These are phyloP conservation scores for Virgularia gustaviana DNA, from an alignment of 92 coral and sea anemone genomes.

Conservation along the genomic window DNA sequence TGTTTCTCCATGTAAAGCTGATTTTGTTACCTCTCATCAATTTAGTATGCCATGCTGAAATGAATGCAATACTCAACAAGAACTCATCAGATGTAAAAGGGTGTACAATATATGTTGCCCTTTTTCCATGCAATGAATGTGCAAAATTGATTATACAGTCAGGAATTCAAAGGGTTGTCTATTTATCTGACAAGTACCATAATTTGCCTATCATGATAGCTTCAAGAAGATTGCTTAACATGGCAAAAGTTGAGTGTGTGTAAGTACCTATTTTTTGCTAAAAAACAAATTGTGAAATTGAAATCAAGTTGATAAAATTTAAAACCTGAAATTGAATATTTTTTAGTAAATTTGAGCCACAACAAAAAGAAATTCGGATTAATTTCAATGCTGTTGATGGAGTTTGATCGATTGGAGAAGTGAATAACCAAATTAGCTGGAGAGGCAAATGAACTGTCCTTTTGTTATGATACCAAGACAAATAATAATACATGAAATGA, in stretches of 20 bases:
- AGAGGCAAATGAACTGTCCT: no score
- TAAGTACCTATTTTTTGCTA: conserved; percentile 9
- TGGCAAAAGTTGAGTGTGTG: conserved; percentile 87
- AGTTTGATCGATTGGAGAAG: no score
- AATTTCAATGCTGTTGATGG: conserved; percentile 76
- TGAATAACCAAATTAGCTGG: no score
- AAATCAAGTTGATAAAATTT: neutral
- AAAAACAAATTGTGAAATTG: neutral
- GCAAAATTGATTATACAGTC: conserved; percentile 86
- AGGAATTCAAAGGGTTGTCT: conserved; percentile 77
- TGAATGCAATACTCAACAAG: conserved; percentile 97
- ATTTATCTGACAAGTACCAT: conserved; percentile 89
- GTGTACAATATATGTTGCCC: conserved; percentile 80
- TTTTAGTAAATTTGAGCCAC: conserved; percentile 71
- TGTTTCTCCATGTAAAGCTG: no score
- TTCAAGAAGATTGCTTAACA: conserved; percentile 67
- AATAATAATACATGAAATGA: neutral
- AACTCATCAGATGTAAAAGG: conserved; percentile 88
- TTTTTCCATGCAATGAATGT: conserved; percentile 97
- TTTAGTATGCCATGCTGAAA: conserved; percentile 81
- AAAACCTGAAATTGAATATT: neutral
- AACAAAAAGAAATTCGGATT: conserved; percentile 51
- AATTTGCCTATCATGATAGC: conserved; percentile 73
- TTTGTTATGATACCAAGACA: no score
- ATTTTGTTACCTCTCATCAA: neutral